Percentiles rank a stretch among this genome's conserved stretches.
phyloP scores from a whole-genome alignment of 2,888 invertebrate species.

The Mesorhabditis sp. region DNA sequence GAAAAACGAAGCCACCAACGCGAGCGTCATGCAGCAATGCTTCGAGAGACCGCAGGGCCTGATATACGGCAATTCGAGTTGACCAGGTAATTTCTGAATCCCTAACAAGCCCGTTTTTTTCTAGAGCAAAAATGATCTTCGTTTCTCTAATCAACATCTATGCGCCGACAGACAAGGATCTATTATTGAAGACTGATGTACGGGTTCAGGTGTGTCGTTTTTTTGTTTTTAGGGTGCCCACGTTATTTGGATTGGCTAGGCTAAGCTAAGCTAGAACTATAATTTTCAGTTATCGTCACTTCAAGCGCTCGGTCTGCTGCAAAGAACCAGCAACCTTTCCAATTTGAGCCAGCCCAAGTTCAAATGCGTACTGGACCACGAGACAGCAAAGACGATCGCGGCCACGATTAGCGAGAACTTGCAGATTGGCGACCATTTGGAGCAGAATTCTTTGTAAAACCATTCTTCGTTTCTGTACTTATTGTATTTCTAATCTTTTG shows the following conservation, averaged over 20 bases:
- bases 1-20: not conserved
- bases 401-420: not conserved
- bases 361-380: not conserved
- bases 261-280: not conserved
- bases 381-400: constrained; percentile 4
- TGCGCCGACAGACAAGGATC: not conserved
- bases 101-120: not conserved
- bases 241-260: not conserved
- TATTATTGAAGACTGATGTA: too few species aligned
- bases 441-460: not conserved
- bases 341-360: not conserved
- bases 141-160: not conserved
- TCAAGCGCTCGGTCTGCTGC: not conserved
- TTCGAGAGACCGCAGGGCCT: not conserved
- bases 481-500: not conserved
- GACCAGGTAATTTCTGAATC: not conserved
- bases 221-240: not conserved
- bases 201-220: too few species aligned
- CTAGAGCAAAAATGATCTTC: not conserved
- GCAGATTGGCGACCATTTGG: not conserved
- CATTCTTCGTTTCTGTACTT: not conserved
- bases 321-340: not conserved
- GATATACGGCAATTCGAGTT: not conserved
- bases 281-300: not conserved
- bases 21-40: not conserved